Evolutionary conservation across 1,140 invertebrate genomes (phyloP).

Genomic region (Delia radicum): DNA sequence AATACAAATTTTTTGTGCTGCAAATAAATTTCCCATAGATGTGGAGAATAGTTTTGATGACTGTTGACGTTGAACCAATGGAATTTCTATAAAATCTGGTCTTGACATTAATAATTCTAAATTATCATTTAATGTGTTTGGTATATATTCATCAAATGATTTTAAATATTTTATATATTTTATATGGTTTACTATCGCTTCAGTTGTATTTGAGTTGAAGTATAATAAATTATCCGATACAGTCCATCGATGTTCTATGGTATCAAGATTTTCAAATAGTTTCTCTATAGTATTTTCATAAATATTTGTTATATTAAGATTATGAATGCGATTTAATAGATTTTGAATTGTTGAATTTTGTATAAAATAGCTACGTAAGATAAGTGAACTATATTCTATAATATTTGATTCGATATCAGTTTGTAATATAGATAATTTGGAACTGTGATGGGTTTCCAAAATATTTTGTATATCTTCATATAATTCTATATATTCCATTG

Average conservation of each 20-base stretch:
- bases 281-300: background rate
- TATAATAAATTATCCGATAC: background rate
- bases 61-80: background rate
- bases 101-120: background rate
- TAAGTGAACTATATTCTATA: background rate
- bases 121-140: background rate
- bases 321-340: background rate
- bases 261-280: background rate
- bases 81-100: background rate
- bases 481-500: constrained; percentile 7
- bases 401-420: background rate
- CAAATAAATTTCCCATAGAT: background rate
- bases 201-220: background rate
- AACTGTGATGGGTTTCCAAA: background rate
- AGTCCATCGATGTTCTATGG: background rate
- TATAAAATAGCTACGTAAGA: background rate
- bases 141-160: background rate
- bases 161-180: background rate
- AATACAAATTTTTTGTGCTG: constrained; percentile 36
- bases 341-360: background rate
- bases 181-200: background rate
- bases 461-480: background rate
- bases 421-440: background rate
- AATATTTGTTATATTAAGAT: background rate
- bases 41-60: background rate